A percentile compares a stretch with the other conserved stretches of the same genome.
These are phyloP conservation scores for Baccha elongata DNA, from an alignment of 2,888 invertebrate species.

Conservation along the genomic window DNA sequence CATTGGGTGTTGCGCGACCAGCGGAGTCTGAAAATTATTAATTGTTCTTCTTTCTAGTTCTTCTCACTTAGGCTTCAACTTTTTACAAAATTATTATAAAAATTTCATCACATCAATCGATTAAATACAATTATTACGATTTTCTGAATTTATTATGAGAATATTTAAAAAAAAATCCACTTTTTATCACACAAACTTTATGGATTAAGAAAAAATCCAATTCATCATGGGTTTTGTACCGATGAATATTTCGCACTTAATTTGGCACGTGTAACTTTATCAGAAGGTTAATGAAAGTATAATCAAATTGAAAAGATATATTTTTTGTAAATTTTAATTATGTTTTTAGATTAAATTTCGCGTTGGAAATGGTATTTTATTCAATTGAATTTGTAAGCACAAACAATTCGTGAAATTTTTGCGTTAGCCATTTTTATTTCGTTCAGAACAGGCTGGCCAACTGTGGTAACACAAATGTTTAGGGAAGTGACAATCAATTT, in stretches of 20 bases:
- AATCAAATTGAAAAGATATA: constrained; percentile 17
- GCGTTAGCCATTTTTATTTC: constrained; percentile 78
- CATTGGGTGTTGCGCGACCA: constrained; percentile 73
- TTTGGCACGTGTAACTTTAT: constrained; percentile 18
- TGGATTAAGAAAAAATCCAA: constrained; percentile 14
- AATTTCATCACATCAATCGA: constrained; percentile 10
- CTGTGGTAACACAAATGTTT: constrained; percentile 57
- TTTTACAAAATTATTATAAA: background rate
- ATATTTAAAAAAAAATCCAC: constrained; percentile 24
- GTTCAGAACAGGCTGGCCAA: constrained; percentile 74
- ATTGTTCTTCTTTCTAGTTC: constrained; percentile 5
- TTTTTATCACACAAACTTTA: constrained; percentile 22
- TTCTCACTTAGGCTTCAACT: constrained; percentile 6
- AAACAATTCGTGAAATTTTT: constrained; percentile 77
- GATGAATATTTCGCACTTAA: constrained; percentile 29
- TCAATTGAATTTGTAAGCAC: constrained; percentile 74
- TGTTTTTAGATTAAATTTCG: constrained; percentile 24
- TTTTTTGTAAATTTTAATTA: constrained; percentile 11
- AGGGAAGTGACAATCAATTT: constrained; percentile 54
- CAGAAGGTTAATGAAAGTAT: background rate
- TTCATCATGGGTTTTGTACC: constrained; percentile 22
- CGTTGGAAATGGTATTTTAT: constrained; percentile 50
- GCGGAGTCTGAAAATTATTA: constrained; percentile 63
- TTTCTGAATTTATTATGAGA: background rate
- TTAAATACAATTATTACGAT: background rate